Evolutionary conservation across 2,797 vertebrate genomes (phyloP).

Genomic region (Sebastes taczanowskii): DNA sequence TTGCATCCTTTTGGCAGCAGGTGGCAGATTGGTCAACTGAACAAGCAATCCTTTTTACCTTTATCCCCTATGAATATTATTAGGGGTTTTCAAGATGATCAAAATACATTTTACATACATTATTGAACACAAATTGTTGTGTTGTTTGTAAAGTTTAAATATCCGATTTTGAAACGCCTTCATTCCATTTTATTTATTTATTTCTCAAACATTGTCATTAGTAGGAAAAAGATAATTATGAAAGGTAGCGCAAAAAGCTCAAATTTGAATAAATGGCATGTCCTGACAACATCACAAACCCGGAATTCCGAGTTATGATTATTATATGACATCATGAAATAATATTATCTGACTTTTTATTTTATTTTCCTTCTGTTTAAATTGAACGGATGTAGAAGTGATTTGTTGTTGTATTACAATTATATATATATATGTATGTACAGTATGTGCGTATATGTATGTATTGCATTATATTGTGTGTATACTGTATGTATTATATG

Average conservation of each 20-base stretch:
- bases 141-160: neutral
- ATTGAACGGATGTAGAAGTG: neutral
- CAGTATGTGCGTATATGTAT: no score
- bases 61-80: neutral
- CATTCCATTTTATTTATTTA: neutral
- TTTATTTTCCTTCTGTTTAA: neutral
- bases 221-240: neutral
- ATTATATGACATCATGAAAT: neutral
- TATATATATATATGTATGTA: no score
- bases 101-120: neutral
- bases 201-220: neutral
- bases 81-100: neutral
- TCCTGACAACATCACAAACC: neutral
- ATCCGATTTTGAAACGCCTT: neutral
- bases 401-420: neutral
- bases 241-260: neutral
- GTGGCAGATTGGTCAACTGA: neutral
- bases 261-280: neutral
- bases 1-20: neutral
- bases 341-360: neutral
- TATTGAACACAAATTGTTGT: neutral
- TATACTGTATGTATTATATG: no score
- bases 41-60: neutral
- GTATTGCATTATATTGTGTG: no score
- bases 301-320: neutral